Base-by-base conservation (phyloP, 2,113 vertebrate genomes). In the Neomonachus schauinslandi region DNA sequence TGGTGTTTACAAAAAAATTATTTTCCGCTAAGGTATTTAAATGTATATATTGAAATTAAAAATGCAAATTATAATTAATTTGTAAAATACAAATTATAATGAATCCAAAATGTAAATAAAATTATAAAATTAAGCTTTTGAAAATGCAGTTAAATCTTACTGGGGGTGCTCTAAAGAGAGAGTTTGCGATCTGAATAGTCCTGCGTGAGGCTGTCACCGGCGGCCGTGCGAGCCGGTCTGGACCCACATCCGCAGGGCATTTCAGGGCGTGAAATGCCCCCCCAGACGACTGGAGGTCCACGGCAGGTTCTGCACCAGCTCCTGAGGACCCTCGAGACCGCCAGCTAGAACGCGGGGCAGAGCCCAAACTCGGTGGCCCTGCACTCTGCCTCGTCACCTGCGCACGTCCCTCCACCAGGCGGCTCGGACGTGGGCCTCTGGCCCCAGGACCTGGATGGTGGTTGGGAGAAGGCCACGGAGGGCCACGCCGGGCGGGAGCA, bases 241-340 rank as follows among this genome's bases (percentile, higher is more conserved):
- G 15, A n/a, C 77, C 19, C 1, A 0, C 9, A 5, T 14, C 2
- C 26, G 0, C 4, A 21, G 33, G 67, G 8, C 19, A 9, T n/a
- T 28, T 80, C 61, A 1, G 33, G 1, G 15, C 19, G 11, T 21
- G 61, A 7, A 0, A 3, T 42, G 59, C 12, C 22, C 71, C 72
- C 31, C 22, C 0, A 6, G 72, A 42, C 1, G 39, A 76, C 72
- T 42, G 0, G 72, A 76, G 72, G 72, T 42, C 72, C 39, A 4
- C 16, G 14, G 67, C 8, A 0, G 33, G 16, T 69, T 33, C 65
- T 7, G 4, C 63, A 36, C 7, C 67, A 9, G 49, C 49, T 15
- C 28, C 36, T 22, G 42, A 61, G 53, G 76, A 18, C 65, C 13
- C 51, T 4, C 13, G 49, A 61, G 36, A 53, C 39, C 28, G 0